A percentile compares a stretch with the other conserved stretches of the same genome.
Evolutionary conservation across 2,113 vertebrate genomes (phyloP).

Genomic region (Galemys pyrenaicus): DNA sequence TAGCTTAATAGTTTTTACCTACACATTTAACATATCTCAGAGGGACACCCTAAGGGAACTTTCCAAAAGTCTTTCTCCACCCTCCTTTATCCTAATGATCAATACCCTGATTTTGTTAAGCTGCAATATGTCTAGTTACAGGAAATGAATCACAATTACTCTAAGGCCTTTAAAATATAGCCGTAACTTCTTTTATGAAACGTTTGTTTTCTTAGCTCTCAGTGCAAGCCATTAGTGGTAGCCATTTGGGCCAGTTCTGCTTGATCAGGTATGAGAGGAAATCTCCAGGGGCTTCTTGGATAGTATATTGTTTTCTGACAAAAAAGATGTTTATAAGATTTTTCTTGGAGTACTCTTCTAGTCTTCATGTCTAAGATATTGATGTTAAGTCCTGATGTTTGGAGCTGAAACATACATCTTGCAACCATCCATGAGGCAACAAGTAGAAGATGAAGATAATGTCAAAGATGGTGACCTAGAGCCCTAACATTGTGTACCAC

Average conservation of each 20-base stretch:
- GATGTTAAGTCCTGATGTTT: neutral
- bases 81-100: neutral
- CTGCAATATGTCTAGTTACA: neutral
- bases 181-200: neutral
- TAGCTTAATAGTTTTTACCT: neutral
- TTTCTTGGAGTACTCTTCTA: neutral
- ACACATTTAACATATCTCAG: neutral
- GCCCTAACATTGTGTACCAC: neutral
- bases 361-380: neutral
- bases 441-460: neutral
- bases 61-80: neutral
- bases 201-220: neutral
- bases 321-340: neutral
- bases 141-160: neutral
- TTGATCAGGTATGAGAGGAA: neutral
- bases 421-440: neutral
- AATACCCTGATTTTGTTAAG: neutral
- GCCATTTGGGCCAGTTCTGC: neutral
- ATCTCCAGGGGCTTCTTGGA: neutral
- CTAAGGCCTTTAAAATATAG: neutral
- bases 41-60: neutral
- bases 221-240: neutral
- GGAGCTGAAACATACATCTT: neutral
- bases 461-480: neutral
- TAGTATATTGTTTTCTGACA: conserved; percentile 10